Conservation (phyloP, 2,797 vertebrate species). For the Arremon aurantiirostris region DNA sequence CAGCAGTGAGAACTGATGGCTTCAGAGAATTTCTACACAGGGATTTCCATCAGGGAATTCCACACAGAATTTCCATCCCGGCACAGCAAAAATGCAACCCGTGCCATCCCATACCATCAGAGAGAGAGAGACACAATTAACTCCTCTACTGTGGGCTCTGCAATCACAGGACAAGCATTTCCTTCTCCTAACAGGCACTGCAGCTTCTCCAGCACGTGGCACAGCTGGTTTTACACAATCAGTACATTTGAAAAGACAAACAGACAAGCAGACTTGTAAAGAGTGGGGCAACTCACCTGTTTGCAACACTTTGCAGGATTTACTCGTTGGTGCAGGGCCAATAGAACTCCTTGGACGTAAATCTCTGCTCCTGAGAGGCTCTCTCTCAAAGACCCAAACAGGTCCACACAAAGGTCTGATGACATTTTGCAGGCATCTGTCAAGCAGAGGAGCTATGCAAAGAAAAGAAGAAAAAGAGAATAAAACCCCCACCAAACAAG, state of each 20-base stretch:
- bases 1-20: constrained; percentile 16
- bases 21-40: constrained; percentile 39
- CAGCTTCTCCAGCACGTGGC: constrained; percentile 71
- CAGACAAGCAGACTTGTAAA: constrained; percentile 60
- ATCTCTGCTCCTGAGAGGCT: constrained; percentile 73
- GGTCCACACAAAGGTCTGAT: constrained; percentile 71
- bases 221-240: constrained; percentile 46
- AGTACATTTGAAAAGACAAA: constrained; percentile 49
- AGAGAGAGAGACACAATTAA: constrained; percentile 78
- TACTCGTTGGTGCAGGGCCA: constrained; percentile 69
- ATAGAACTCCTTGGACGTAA: constrained; percentile 68
- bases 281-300: constrained; percentile 78
- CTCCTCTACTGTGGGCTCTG: constrained; percentile 75
- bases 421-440: constrained; percentile 78
- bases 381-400: constrained; percentile 72
- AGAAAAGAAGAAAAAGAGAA: constrained; percentile 4
- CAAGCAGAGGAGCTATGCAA: constrained; percentile 65
- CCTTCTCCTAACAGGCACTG: constrained; percentile 69
- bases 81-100: constrained; percentile 55
- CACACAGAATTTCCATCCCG: neutral
- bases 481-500: neutral
- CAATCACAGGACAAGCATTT: constrained; percentile 77
- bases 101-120: constrained; percentile 70
- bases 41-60: neutral
- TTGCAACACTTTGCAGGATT: constrained; percentile 70